Conservation (phyloP, 2,888 invertebrate species). For the Liposcelis brunnea region DNA sequence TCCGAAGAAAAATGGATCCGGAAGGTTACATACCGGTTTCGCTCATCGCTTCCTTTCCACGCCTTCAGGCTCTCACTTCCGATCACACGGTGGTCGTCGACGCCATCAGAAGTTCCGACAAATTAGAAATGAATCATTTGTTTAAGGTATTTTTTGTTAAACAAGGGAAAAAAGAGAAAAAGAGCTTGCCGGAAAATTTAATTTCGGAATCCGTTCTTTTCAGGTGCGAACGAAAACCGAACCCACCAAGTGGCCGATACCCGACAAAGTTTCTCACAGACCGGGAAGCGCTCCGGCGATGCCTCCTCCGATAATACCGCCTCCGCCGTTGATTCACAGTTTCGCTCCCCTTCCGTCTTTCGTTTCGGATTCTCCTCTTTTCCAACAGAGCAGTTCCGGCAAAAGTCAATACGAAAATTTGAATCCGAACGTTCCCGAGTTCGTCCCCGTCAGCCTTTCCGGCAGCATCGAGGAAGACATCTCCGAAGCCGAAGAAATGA, state of each 20-base stretch:
- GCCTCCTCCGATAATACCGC: constrained; percentile 46
- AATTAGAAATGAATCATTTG: constrained; percentile 50
- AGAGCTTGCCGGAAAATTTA: background rate
- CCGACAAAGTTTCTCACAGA: constrained; percentile 31
- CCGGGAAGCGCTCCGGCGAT: constrained; percentile 11
- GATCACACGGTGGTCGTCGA: constrained; percentile 70
- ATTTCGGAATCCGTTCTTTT: constrained; percentile 15
- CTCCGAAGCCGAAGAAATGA: constrained; percentile 15
- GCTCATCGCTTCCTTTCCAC: constrained; percentile 89
- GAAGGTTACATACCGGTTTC: constrained; percentile 88
- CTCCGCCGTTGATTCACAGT: constrained; percentile 51
- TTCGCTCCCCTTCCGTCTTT: constrained; percentile 19
- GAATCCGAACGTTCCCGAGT: constrained; percentile 76
- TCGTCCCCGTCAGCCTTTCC: constrained; percentile 40
- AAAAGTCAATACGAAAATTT: constrained; percentile 34
- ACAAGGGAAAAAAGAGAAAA: background rate
- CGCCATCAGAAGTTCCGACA: constrained; percentile 70
- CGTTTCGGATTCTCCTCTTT: background rate
- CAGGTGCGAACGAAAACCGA: constrained; percentile 68
- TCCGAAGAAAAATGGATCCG: constrained; percentile 89
- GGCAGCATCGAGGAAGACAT: constrained; percentile 14
- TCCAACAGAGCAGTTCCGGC: constrained; percentile 1
- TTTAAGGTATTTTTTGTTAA: background rate
- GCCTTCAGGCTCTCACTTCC: constrained; percentile 72
- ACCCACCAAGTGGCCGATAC: constrained; percentile 78